Evolutionary conservation across 2,797 vertebrate genomes (phyloP), one percentile per base, ranked within the genome.

Genomic region (Mastacembelus armatus): DNA sequence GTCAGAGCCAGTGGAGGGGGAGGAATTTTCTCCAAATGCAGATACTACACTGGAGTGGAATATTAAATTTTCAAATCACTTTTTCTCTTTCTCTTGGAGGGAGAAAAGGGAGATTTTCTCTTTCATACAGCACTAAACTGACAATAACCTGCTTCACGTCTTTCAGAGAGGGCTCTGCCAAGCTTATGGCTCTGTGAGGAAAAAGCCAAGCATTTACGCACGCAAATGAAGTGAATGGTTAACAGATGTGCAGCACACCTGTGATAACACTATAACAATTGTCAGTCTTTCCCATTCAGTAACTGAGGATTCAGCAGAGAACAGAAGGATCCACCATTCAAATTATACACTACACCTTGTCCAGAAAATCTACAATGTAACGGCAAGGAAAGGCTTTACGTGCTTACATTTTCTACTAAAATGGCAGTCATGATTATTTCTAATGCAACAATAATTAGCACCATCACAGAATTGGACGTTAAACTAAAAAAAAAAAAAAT

Each of bases 1-100:
- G 92, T 89, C 91, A 92, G 90, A 89, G 91, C 88, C 90, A 90
- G 91, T 87, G 88, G 91, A 90, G 91, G 66, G n/a, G 83, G 84
- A 91, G 90, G 92, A 89, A 82, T 91, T 89, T 86, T 76, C 78
- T 92, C 66, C 83, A 76, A 85, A 87, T 66, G 58, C 71, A 73
- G 72, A 83, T 76, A 48, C 70, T 72, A 80, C 56, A 43, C 79
- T 74, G 70, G 76, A 89, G 84, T 42, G 71, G 84, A 85, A 88
- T 82, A 77, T 79, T 50, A 85, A 88, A 90, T 44, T 76, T 65
- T 83, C 59, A 50, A 84, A 62, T 74, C 47, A 80, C 50, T 85
- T 85, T 80, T 68, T 19, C 42, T 77, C 73, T 63, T 79, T 77
- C 73, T 63, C 79, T 50, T 71, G 10, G 48, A 73, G 73, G 44